phyloP scores from a whole-genome alignment of 2,113 vertebrate species.

The Leptobrachium ailaonicum region DNA sequence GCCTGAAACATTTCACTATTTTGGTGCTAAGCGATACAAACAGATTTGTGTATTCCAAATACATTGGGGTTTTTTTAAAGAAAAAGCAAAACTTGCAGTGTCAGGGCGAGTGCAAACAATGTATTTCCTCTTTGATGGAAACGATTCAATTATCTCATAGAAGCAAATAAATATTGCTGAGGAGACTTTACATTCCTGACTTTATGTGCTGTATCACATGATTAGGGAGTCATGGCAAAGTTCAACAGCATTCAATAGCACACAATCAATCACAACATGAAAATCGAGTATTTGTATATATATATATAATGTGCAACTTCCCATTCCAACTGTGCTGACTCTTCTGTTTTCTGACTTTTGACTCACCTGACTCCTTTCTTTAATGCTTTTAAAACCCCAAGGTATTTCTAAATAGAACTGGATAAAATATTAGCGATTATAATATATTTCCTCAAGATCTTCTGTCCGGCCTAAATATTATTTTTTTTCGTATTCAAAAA shows the following conservation, averaged over 20 bases:
- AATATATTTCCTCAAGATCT: no score
- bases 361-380: neutral
- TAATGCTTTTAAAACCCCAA: neutral
- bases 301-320: neutral
- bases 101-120: neutral
- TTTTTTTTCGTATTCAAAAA: no score
- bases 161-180: neutral
- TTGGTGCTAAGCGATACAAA: no score
- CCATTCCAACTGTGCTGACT: neutral
- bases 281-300: neutral
- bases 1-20: no score
- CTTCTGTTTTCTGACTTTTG: neutral
- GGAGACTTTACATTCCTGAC: neutral
- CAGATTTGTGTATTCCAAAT: no score
- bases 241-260: neutral
- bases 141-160: slow-evolving; percentile 6
- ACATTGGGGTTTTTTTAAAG: no score
- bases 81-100: no score
- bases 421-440: no score
- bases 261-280: neutral
- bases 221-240: neutral
- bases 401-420: neutral
- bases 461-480: no score
- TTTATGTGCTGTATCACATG: neutral
- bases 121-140: neutral